Evolutionary conservation across 2,113 vertebrate species (phyloP), one percentile per base, ranked within the genome.

Genomic region (Stegostoma tigrinum): DNA sequence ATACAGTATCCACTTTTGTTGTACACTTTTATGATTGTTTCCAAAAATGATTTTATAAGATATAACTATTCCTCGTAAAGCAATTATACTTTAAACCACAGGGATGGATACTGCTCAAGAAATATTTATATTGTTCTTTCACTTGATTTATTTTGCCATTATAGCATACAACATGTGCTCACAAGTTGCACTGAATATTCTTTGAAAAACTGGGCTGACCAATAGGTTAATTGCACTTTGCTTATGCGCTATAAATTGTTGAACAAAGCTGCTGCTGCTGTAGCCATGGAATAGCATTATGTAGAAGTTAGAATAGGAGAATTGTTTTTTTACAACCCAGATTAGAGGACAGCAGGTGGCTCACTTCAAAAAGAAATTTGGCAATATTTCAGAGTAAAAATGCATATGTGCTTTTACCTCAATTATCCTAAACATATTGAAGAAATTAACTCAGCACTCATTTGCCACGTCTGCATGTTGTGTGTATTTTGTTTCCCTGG

Each of bases 351-450:
- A 93, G 89, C 89, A 66, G 89, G 89, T 66, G 89, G 34, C n/a
- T 38, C 21, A 93, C 61, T 93, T 93, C 89, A 93, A 93, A 66
- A 34, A 23, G 48, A 93, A 93, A 93, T n/a, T 19, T 93, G 30
- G 61, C 61, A 93, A 67, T 21, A 38, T 93, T 23, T 66, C 61
- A 7, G 3, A 66, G 1, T 5, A 5, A 66, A 66, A n/a, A 3
- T 66, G 55, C 55, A 61, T 66, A 66, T 67, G 23, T 10, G 23
- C 67, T 66, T 91, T 91, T 23, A 91, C 34, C 23, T 93, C 66
- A 93, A 66, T 42, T n/a, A 93, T 66, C 23, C 34, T n/a, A 23
- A n/a, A 23, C 61, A 93, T 67, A 4, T 66, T 93, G 61, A 93
- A 93, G 66, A 42, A 23, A 21, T 93, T 23, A 93, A 34, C 24